Conservation (phyloP, 2,888 invertebrate species). For the Trilocha varians region DNA sequence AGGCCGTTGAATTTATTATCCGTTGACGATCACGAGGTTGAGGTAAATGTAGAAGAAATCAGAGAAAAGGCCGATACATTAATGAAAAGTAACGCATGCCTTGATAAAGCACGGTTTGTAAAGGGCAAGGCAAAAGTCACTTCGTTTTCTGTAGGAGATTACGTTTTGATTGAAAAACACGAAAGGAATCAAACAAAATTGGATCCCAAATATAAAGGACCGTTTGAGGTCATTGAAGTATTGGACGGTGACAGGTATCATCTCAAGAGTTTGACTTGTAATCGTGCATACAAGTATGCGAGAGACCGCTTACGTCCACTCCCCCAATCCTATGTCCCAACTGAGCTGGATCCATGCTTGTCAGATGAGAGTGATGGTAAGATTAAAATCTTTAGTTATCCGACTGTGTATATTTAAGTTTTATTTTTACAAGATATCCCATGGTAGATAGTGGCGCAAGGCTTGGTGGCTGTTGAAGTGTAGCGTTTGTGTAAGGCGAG, state of each 20-base stretch:
- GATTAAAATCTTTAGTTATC: no score
- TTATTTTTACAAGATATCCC: no score
- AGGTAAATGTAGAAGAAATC: slow-evolving; percentile 4
- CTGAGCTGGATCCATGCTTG: slow-evolving; percentile 1
- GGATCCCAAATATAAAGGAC: slow-evolving; percentile 16
- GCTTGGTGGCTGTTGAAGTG: no score
- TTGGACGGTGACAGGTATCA: slow-evolving; percentile 13
- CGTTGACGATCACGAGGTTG: slow-evolving; percentile 2
- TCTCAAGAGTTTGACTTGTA: slow-evolving; percentile 8
- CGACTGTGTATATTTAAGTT: no score
- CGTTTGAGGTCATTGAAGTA: slow-evolving; percentile 12
- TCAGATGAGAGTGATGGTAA: background rate
- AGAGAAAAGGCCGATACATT: slow-evolving; percentile 5
- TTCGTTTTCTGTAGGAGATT: slow-evolving; percentile 12
- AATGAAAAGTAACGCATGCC: slow-evolving; percentile 6
- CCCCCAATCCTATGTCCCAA: slow-evolving; percentile 2
- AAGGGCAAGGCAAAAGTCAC: slow-evolving; percentile 1
- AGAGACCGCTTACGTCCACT: slow-evolving; percentile 11
- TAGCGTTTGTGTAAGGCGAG: background rate
- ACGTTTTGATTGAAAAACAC: slow-evolving; percentile 13
- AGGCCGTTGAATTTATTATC: slow-evolving; percentile 5
- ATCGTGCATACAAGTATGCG: background rate
- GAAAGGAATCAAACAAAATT: slow-evolving; percentile 17
- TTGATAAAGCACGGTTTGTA: slow-evolving; percentile 4
- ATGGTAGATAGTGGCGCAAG: no score